Evolutionary conservation across 2,888 invertebrate genomes (phyloP).

Genomic region (Monopis laevigella): DNA sequence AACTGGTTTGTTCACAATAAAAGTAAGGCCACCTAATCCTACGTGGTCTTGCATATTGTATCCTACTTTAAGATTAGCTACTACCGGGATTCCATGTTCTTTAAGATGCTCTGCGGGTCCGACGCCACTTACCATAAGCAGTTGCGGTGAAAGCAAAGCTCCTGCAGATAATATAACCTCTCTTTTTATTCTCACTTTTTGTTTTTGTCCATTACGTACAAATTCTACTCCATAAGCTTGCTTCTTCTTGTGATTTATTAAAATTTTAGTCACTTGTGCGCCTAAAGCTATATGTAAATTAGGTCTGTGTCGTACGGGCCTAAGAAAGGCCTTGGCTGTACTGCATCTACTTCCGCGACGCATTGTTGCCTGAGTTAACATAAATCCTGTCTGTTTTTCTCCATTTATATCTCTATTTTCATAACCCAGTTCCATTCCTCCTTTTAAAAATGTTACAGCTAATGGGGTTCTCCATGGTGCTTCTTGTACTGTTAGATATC

Average conservation of each 20-base stretch:
- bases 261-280: slow-evolving; percentile 77
- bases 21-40: slow-evolving; percentile 85
- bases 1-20: slow-evolving; percentile 81
- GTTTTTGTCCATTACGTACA: slow-evolving; percentile 70
- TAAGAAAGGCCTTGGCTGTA: slow-evolving; percentile 86
- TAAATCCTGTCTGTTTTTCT: slow-evolving; percentile 84
- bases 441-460: slow-evolving; percentile 84
- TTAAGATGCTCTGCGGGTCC: slow-evolving; percentile 81
- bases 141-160: slow-evolving; percentile 86
- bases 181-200: slow-evolving; percentile 75
- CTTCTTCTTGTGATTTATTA: slow-evolving; percentile 73
- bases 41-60: slow-evolving; percentile 90
- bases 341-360: slow-evolving; percentile 86
- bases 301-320: slow-evolving; percentile 78
- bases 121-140: slow-evolving; percentile 91
- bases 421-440: slow-evolving; percentile 84
- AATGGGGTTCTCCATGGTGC: slow-evolving; percentile 85
- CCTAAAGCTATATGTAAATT: slow-evolving; percentile 84
- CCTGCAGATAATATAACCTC: slow-evolving; percentile 90
- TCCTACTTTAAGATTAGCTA: slow-evolving; percentile 81
- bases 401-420: slow-evolving; percentile 84
- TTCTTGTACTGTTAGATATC: slow-evolving; percentile 86
- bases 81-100: slow-evolving; percentile 75
- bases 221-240: slow-evolving; percentile 82
- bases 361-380: slow-evolving; percentile 87